Conservation (phyloP, 2,888 invertebrate species). For the Pterostichus niger region DNA sequence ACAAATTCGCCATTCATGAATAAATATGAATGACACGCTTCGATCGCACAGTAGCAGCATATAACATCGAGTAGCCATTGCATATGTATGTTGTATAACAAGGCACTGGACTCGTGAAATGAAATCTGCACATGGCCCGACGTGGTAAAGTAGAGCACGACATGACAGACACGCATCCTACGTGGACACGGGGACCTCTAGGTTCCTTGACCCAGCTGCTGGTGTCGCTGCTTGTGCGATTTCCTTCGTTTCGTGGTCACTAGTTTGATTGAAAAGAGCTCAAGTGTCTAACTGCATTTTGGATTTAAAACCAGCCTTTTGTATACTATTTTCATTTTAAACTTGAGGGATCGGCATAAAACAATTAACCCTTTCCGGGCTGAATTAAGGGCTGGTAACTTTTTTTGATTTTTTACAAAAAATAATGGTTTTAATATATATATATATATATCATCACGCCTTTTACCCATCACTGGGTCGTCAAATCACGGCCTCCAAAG, state of each 20-base stretch:
- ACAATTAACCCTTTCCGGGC: too few relatives aligned
- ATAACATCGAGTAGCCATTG: background rate
- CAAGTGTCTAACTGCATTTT: too few relatives aligned
- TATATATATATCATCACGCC: too few relatives aligned
- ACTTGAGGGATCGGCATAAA: too few relatives aligned
- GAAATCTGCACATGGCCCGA: background rate
- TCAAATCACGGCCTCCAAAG: too few relatives aligned
- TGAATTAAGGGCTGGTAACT: too few relatives aligned
- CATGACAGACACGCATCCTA: background rate
- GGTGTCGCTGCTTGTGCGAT: background rate
- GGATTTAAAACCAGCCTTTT: too few relatives aligned
- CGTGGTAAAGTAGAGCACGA: slow-evolving; percentile 11
- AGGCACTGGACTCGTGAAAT: background rate
- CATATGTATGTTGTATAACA: slow-evolving; percentile 18
- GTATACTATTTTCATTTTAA: too few relatives aligned
- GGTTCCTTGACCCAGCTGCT: slow-evolving; percentile 27
- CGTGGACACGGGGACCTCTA: background rate
- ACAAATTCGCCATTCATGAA: slow-evolving; percentile 15
- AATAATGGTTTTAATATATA: too few relatives aligned
- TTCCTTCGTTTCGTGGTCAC: slow-evolving; percentile 5
- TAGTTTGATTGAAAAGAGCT: too few relatives aligned
- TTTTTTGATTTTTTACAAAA: too few relatives aligned
- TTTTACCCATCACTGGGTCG: too few relatives aligned
- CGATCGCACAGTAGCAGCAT: background rate
- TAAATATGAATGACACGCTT: background rate